Base-by-base conservation (phyloP, 2,888 invertebrate genomes). In the Machimus rusticus region DNA sequence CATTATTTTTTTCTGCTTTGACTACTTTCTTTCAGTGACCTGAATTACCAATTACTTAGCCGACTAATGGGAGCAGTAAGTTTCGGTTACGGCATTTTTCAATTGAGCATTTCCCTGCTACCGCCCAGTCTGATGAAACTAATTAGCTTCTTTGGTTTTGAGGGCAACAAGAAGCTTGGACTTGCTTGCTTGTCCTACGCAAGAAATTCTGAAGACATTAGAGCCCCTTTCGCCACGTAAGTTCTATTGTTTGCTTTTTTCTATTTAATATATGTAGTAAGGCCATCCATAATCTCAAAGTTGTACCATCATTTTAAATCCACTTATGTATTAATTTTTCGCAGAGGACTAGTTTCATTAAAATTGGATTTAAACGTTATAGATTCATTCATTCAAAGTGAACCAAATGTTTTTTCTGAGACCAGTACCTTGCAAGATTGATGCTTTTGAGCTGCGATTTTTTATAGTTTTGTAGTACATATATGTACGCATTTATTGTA, bases 51-150 rank as follows among this genome's bases (percentile, higher is more conserved):
- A 34, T 66, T 66, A 14, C 93, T 95, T 19, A 92, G 93, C 31
- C 93, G 95, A n/a, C 91, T 96, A 66, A 94, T 95, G 94, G 94
- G 95, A 6, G 95, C 95, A 0, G 95, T 95, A 6, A 95, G 95
- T 90, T 96, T 96, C 90, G 96, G 96, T 4, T 95, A 95, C 89
- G 96, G 96, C 16, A 92, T 95, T 55, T 95, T 96, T 90, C 95
- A 95, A 90, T 91, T 96, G 86, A 95, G 95, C 88, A 93, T 95
- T 85, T 96, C 96, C 8, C 92, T 96, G 87, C 92, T 96, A 78
- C 95, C 96, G 5, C 95, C 95, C 1, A 94, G 95, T 34, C 90
- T 95, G 78, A 90, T 94, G n/a, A 93, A 93, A 89, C 90, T 95
- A 39, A 95, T 95, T 5, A 95, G 94, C 90, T 93, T 96, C 90